These are phyloP conservation scores for Cairina moschata DNA, from an alignment of 2,113 vertebrate genomes.

Conservation along the genomic window DNA sequence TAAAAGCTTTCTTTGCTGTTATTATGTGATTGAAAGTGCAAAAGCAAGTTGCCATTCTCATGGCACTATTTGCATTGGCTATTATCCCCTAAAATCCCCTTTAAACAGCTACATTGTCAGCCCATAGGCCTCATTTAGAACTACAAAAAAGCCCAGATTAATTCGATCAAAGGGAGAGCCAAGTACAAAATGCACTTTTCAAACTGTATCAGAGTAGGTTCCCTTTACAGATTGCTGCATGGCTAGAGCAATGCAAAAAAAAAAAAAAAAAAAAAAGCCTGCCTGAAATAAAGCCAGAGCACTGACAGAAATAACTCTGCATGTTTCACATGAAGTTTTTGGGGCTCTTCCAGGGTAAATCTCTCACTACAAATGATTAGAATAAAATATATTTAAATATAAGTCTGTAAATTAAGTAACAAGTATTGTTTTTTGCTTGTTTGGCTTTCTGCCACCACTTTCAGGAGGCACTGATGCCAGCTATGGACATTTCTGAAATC, in stretches of 20 bases:
- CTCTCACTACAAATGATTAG: slow-evolving; percentile 56
- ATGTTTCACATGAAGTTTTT: slow-evolving; percentile 57
- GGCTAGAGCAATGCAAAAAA: slow-evolving; percentile 62
- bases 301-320: slow-evolving; percentile 57
- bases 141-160: slow-evolving; percentile 86
- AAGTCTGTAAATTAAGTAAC: slow-evolving; percentile 52
- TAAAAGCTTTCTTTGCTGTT: slow-evolving; percentile 84
- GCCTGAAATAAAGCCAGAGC: slow-evolving; percentile 66
- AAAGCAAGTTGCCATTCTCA: slow-evolving; percentile 84
- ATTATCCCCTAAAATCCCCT: slow-evolving; percentile 86
- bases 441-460: slow-evolving; percentile 14
- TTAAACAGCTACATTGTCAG: slow-evolving; percentile 88
- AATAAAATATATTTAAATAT: slow-evolving; percentile 70
- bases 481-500: background rate
- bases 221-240: slow-evolving; percentile 78
- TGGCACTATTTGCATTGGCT: slow-evolving; percentile 86
- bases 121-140: slow-evolving; percentile 82
- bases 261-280: background rate
- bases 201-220: slow-evolving; percentile 84
- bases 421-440: background rate
- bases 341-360: slow-evolving; percentile 45
- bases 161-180: slow-evolving; percentile 85
- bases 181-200: slow-evolving; percentile 88
- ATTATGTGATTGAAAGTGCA: slow-evolving; percentile 81
- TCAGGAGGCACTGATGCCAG: background rate